A percentile compares a stretch with the other conserved stretches of the same genome.
Evolutionary conservation across 2,888 invertebrate species (phyloP).

Genomic region (Acronicta alni): DNA sequence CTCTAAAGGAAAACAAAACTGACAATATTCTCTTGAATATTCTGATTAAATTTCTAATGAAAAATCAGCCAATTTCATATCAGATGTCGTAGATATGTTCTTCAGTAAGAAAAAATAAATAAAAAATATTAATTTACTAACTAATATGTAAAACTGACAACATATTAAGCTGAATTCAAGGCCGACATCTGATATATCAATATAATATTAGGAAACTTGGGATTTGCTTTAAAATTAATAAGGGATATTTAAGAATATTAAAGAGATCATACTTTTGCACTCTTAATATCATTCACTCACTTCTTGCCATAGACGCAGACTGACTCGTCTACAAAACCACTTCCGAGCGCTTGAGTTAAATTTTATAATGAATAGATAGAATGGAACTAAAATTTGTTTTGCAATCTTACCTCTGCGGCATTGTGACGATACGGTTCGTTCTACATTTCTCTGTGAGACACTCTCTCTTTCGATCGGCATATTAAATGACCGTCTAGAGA

Average conservation of each 20-base stretch:
- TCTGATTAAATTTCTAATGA: slow-evolving; percentile 2
- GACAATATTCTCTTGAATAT: no score
- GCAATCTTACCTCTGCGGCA: slow-evolving; percentile 87
- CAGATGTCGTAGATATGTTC: slow-evolving; percentile 48
- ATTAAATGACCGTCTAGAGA: slow-evolving; percentile 92
- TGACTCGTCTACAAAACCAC: slow-evolving; percentile 55
- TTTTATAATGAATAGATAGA: slow-evolving; percentile 65
- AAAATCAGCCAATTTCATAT: slow-evolving; percentile 65
- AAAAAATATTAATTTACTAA: slow-evolving; percentile 11
- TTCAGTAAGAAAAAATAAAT: not conserved
- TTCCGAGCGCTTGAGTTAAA: slow-evolving; percentile 43
- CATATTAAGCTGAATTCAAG: slow-evolving; percentile 7
- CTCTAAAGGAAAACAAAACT: slow-evolving; percentile 1
- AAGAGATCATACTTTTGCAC: slow-evolving; percentile 56
- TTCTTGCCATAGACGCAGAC: slow-evolving; percentile 48
- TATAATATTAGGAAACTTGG: slow-evolving; percentile 54
- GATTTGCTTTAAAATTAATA: slow-evolving; percentile 48
- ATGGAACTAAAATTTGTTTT: slow-evolving; percentile 78
- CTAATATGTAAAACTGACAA: slow-evolving; percentile 1
- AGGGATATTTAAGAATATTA: slow-evolving; percentile 48
- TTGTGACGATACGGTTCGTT: slow-evolving; percentile 88
- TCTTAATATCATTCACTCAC: slow-evolving; percentile 49
- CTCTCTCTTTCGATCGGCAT: slow-evolving; percentile 90
- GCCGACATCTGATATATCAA: slow-evolving; percentile 50
- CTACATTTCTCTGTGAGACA: slow-evolving; percentile 89